Conservation (phyloP, 2,888 invertebrate species). For the Eupithecia centaureata region DNA sequence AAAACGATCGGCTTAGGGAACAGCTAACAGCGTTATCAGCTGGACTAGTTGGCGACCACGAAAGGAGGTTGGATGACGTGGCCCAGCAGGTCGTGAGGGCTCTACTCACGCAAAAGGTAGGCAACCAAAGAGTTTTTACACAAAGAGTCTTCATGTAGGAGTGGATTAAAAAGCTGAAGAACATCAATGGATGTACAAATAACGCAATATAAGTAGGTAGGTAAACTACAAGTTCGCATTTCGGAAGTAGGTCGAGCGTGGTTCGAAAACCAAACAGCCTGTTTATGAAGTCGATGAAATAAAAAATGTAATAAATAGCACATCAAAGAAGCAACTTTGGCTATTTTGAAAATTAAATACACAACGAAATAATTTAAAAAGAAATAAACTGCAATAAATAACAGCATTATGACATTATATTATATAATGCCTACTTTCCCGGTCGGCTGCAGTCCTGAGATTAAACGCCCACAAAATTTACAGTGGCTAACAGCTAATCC, state of each 20-base stretch:
- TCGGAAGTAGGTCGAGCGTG: background rate
- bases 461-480: conserved; percentile 44
- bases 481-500: conserved; percentile 47
- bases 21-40: conserved; percentile 77
- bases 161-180: too few relatives aligned
- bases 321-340: conserved; percentile 21
- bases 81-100: conserved; percentile 93
- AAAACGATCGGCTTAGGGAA: conserved; percentile 87
- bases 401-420: conserved; percentile 39
- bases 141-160: too few relatives aligned
- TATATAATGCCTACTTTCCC: conserved; percentile 24
- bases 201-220: too few relatives aligned
- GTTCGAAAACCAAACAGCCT: background rate
- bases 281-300: conserved; percentile 20
- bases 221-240: too few relatives aligned
- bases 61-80: conserved; percentile 91
- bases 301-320: conserved; percentile 23
- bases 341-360: background rate
- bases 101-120: conserved; percentile 92
- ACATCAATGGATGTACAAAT: too few relatives aligned
- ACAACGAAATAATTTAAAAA: conserved; percentile 5
- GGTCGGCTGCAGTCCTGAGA: conserved; percentile 40
- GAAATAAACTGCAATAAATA: conserved; percentile 29
- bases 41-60: conserved; percentile 86
- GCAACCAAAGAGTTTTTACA: background rate